These are phyloP conservation scores for Eurytoma californica DNA, from an alignment of 2,888 invertebrate species.

Conservation along the genomic window DNA sequence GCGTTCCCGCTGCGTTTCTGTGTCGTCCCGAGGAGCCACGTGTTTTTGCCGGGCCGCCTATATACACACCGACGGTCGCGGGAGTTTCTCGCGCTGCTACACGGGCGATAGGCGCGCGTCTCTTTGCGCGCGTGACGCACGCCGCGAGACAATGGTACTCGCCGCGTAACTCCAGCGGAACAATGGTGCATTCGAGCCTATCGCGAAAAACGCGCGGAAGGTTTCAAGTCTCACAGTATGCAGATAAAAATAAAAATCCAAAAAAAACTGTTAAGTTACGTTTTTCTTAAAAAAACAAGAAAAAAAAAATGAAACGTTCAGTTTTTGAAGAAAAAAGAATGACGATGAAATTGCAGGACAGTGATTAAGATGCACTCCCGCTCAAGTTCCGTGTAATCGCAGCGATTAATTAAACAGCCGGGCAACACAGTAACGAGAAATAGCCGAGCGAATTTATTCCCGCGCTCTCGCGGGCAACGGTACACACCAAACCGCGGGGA, in stretches of 20 bases:
- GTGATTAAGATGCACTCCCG: too few species aligned
- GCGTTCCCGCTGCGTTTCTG: conserved; percentile 2
- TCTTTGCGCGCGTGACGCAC: background rate
- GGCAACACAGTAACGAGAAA: too few species aligned
- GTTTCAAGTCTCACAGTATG: background rate
- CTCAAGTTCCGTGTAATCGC: too few species aligned
- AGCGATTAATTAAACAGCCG: too few species aligned
- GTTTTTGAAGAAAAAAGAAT: too few species aligned
- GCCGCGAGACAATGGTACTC: conserved; percentile 20
- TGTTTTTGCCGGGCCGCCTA: background rate
- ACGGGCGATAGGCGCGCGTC: background rate
- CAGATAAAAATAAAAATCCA: too few species aligned
- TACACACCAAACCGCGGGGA: too few species aligned
- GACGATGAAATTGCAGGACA: too few species aligned
- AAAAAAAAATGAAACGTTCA: too few species aligned
- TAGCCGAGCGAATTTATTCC: too few species aligned
- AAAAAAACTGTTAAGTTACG: background rate
- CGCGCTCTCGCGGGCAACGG: too few species aligned
- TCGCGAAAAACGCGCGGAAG: conserved; percentile 44
- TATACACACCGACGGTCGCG: conserved; percentile 1
- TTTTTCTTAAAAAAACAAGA: too few species aligned
- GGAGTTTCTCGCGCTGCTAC: background rate
- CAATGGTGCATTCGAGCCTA: conserved; percentile 32
- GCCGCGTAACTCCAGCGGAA: background rate
- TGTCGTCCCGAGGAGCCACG: conserved; percentile 18